Conservation (phyloP, 2,113 vertebrate species). For the Petroica traversi region DNA sequence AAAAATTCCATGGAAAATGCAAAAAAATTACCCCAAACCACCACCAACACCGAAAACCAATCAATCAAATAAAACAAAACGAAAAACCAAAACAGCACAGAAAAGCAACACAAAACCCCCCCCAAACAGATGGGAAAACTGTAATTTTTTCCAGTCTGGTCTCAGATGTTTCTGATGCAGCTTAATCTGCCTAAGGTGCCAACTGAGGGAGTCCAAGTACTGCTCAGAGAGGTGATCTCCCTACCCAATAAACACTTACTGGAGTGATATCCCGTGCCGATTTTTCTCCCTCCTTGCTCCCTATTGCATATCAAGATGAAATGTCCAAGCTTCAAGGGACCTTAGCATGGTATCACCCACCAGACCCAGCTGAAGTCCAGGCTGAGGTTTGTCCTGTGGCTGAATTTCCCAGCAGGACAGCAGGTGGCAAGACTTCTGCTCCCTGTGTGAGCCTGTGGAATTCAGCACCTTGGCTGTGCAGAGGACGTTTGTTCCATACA, state of each 20-base stretch:
- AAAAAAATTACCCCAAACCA: background rate
- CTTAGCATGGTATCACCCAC: background rate
- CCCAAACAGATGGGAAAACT: background rate
- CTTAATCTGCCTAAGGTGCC: background rate
- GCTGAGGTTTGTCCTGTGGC: background rate
- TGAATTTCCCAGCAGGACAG: background rate
- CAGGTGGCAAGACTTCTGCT: accelerated
- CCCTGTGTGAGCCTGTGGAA: background rate
- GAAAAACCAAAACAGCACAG: too few relatives aligned
- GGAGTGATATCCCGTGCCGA: background rate
- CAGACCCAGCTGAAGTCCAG: background rate
- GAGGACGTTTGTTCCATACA: background rate
- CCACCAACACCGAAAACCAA: too few relatives aligned
- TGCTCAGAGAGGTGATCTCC: background rate
- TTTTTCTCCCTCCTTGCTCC: background rate
- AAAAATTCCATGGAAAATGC: background rate
- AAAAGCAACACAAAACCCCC: too few relatives aligned
- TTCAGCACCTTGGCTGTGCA: background rate
- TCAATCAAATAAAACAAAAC: too few relatives aligned
- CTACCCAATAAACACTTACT: background rate
- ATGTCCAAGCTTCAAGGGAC: background rate
- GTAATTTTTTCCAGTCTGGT: background rate
- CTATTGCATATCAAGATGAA: background rate
- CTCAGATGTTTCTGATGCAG: background rate
- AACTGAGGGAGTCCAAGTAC: background rate